Evolutionary conservation across 53 echinoderm and acorn worm genomes (phyloP).

Genomic region (Temnopleurus reevesii): DNA sequence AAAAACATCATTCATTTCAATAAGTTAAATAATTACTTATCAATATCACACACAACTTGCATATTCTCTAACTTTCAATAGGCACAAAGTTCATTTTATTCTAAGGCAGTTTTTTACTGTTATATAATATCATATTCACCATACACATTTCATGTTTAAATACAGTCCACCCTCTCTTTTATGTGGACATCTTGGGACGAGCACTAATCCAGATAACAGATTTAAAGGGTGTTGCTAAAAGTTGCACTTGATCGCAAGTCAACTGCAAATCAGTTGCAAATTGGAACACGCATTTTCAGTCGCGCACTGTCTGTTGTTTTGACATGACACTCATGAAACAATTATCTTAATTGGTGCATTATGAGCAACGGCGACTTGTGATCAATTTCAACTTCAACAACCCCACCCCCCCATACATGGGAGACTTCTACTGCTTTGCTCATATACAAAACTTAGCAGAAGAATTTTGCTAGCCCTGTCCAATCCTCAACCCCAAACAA

Average conservation of each 20-base stretch:
- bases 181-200: background rate
- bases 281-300: background rate
- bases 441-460: too few species aligned
- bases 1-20: background rate
- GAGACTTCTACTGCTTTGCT: too few species aligned
- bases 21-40: conserved; percentile 9
- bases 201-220: background rate
- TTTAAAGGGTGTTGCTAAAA: background rate
- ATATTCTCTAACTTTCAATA: background rate
- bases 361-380: too few species aligned
- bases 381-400: too few species aligned
- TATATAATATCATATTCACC: background rate
- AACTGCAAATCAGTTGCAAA: too few species aligned
- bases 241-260: too few species aligned
- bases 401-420: too few species aligned
- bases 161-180: background rate
- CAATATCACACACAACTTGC: conserved; percentile 16
- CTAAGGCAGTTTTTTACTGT: background rate
- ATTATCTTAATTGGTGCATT: too few species aligned
- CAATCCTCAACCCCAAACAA: too few species aligned
- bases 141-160: background rate
- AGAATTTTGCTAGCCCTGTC: too few species aligned
- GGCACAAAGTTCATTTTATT: background rate
- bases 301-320: too few species aligned
- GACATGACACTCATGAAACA: too few species aligned